Evolutionary conservation across 2,797 vertebrate species (phyloP).

Genomic region (Esox masquinongy): DNA sequence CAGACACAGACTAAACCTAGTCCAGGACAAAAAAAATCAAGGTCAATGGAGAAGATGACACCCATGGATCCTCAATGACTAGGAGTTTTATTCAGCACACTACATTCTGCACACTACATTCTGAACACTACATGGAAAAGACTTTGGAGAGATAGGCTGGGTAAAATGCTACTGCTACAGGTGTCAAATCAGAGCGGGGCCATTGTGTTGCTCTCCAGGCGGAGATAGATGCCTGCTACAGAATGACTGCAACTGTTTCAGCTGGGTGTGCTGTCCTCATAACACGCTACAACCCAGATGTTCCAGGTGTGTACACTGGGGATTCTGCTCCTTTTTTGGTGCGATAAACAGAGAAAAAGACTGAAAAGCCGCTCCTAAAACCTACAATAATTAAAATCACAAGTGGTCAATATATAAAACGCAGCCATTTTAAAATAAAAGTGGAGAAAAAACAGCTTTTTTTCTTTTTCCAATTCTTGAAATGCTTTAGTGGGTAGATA

Average conservation of each 20-base stretch:
- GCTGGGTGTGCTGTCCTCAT: neutral
- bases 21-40: neutral
- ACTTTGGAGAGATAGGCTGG: neutral
- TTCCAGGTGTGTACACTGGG: neutral
- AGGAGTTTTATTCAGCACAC: neutral
- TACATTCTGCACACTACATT: too few species aligned
- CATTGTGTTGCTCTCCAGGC: neutral
- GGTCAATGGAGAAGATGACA: neutral
- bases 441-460: conserved; percentile 20
- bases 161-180: neutral
- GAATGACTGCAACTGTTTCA: neutral
- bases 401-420: neutral
- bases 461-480: conserved; percentile 23
- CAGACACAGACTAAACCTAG: too few species aligned
- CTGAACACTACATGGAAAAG: neutral
- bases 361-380: neutral
- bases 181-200: neutral
- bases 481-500: neutral
- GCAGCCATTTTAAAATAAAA: conserved; percentile 23
- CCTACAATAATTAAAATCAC: neutral
- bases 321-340: neutral
- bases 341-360: neutral
- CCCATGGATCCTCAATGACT: neutral
- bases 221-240: neutral
- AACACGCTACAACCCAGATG: neutral